Percentiles rank a stretch among this genome's conserved stretches.
These are phyloP conservation scores for Panagrolaimus sp. DNA, from an alignment of 1,140 invertebrate species.

Conservation along the genomic window DNA sequence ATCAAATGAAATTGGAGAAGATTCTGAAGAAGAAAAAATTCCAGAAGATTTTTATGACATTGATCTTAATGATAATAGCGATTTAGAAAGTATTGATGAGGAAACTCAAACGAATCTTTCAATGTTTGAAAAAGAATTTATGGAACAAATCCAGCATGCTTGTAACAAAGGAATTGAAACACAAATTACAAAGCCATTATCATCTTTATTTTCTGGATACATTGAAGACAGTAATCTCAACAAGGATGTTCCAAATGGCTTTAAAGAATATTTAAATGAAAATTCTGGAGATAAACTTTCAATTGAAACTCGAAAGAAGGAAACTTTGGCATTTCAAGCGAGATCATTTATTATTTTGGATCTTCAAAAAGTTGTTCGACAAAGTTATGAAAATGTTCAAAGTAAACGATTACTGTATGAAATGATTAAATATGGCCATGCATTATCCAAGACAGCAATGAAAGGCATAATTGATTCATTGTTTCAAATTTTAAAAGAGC, in stretches of 20 bases:
- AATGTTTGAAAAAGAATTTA: neutral
- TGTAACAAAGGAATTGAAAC: neutral
- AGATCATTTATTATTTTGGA: neutral
- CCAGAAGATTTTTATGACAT: neutral
- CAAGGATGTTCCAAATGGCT: neutral
- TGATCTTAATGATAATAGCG: neutral
- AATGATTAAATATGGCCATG: neutral
- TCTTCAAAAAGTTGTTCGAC: conserved; percentile 5
- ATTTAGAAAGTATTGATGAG: neutral
- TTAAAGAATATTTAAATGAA: neutral
- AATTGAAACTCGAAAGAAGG: neutral
- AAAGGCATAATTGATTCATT: neutral
- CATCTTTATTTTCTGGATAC: neutral
- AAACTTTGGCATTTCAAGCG: neutral
- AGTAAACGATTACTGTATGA: neutral
- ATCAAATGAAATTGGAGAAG: neutral
- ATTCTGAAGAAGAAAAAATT: neutral
- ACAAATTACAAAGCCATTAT: neutral
- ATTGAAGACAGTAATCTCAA: neutral
- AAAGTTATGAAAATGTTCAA: neutral
- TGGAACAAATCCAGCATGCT: neutral
- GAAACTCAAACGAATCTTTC: neutral
- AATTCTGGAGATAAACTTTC: neutral
- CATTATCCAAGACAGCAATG: neutral
- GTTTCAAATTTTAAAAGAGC: neutral